Evolutionary conservation across 2,113 vertebrate species (phyloP).

Genomic region (Litocranius walleri): DNA sequence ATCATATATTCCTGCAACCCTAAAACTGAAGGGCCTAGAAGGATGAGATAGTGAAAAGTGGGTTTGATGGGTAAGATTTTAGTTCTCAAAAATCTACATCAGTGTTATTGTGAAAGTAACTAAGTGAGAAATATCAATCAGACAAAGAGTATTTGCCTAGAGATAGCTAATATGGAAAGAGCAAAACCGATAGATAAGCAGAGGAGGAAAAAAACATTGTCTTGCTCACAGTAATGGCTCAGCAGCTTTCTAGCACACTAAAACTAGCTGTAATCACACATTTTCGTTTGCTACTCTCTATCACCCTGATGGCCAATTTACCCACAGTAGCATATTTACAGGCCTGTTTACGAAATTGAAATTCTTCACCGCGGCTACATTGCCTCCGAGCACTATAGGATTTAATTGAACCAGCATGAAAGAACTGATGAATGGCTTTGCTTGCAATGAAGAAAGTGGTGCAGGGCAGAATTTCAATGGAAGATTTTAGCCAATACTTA

Average conservation of each 20-base stretch:
- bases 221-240: slow-evolving; percentile 57
- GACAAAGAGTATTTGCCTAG: slow-evolving; percentile 57
- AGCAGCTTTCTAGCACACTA: slow-evolving; percentile 66
- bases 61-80: background rate
- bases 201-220: slow-evolving; percentile 15
- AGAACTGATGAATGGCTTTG: slow-evolving; percentile 77
- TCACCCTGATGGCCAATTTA: slow-evolving; percentile 80
- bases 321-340: slow-evolving; percentile 77
- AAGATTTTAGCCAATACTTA: slow-evolving; percentile 49
- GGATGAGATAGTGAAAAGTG: background rate
- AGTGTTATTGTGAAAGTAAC: slow-evolving; percentile 57
- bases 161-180: slow-evolving; percentile 55
- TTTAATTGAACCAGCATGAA: slow-evolving; percentile 78
- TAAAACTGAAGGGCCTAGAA: background rate
- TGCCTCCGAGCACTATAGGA: slow-evolving; percentile 68
- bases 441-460: background rate
- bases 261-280: slow-evolving; percentile 78
- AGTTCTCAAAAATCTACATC: slow-evolving; percentile 40
- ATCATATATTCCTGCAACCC: too few relatives aligned
- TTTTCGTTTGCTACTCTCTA: slow-evolving; percentile 66
- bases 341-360: slow-evolving; percentile 72
- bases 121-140: slow-evolving; percentile 53
- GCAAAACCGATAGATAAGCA: slow-evolving; percentile 49
- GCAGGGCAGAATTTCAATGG: slow-evolving; percentile 73
- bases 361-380: slow-evolving; percentile 61